A percentile compares a stretch with the other conserved stretches of the same genome.
Conservation (phyloP, 2,797 vertebrate genomes). For the Pipistrellus pygmaeus region DNA sequence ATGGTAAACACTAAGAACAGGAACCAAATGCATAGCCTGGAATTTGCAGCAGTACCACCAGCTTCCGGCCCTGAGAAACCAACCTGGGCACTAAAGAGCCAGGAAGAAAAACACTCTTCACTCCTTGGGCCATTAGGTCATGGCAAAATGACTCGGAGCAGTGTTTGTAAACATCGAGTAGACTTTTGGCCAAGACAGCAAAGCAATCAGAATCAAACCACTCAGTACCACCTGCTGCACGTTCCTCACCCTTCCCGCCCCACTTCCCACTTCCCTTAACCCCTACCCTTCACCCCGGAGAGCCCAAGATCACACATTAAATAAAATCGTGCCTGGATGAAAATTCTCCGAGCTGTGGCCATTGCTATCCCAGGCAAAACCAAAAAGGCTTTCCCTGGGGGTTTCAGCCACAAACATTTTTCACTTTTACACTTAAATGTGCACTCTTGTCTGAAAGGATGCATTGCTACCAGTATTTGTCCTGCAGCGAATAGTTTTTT, state of each 20-base stretch:
- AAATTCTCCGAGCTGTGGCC: not conserved
- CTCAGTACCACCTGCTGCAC: slow-evolving; percentile 64
- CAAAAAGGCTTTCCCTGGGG: not conserved
- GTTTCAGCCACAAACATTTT: slow-evolving; percentile 20
- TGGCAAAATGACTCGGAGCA: not conserved
- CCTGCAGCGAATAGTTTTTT: not conserved
- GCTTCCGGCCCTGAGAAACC: slow-evolving; percentile 25
- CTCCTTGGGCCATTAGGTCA: slow-evolving; percentile 65
- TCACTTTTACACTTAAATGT: not conserved
- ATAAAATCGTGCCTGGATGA: slow-evolving; percentile 23
- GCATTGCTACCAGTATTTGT: not conserved
- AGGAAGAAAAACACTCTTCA: slow-evolving; percentile 70
- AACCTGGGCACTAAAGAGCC: not conserved
- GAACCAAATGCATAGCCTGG: not conserved
- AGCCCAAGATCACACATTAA: slow-evolving; percentile 33
- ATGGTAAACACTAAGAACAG: not conserved
- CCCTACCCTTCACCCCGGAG: not conserved
- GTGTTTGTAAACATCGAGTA: slow-evolving; percentile 51
- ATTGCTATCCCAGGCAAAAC: not conserved
- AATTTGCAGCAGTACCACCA: not conserved
- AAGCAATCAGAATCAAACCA: slow-evolving; percentile 60
- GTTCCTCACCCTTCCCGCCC: slow-evolving; percentile 44
- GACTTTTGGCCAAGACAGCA: slow-evolving; percentile 32
- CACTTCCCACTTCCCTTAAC: not conserved
- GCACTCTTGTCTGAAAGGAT: not conserved